Evolutionary conservation across 1,140 invertebrate species (phyloP).

Genomic region (Chironomus tepperi): DNA sequence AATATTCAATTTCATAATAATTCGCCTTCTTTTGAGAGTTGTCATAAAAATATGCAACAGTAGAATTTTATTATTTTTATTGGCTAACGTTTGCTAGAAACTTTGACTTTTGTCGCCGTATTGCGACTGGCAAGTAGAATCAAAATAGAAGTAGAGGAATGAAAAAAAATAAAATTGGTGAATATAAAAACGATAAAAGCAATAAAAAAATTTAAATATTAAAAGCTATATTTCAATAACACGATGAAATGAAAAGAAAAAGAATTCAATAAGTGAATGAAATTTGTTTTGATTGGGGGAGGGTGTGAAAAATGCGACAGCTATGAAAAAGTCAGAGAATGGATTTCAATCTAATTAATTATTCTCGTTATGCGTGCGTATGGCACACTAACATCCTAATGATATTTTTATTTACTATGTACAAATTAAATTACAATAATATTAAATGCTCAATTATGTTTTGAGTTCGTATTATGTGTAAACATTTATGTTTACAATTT

Average conservation of each 20-base stretch:
- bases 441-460: slow-evolving; percentile 23
- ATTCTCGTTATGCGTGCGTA: neutral
- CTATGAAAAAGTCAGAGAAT: neutral
- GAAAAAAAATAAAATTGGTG: neutral
- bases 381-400: slow-evolving; percentile 6
- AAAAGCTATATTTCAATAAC: slow-evolving; percentile 23
- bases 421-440: slow-evolving; percentile 22
- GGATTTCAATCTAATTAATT: neutral
- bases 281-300: neutral
- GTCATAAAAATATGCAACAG: slow-evolving; percentile 23
- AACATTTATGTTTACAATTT: slow-evolving; percentile 14
- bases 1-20: slow-evolving; percentile 19
- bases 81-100: slow-evolving; percentile 10
- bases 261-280: slow-evolving; percentile 6
- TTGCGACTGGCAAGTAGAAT: neutral
- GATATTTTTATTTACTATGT: slow-evolving; percentile 12
- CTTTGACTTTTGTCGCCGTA: slow-evolving; percentile 18
- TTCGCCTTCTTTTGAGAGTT: slow-evolving; percentile 6
- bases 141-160: neutral
- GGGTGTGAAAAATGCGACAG: neutral
- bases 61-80: slow-evolving; percentile 19
- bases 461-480: neutral
- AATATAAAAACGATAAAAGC: slow-evolving; percentile 10
- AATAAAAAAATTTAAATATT: slow-evolving; percentile 22
- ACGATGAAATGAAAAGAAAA: neutral